Evolutionary conservation across 2,113 vertebrate genomes (phyloP), one percentile per base, ranked within the genome.

Genomic region (Phoxinus phoxinus): DNA sequence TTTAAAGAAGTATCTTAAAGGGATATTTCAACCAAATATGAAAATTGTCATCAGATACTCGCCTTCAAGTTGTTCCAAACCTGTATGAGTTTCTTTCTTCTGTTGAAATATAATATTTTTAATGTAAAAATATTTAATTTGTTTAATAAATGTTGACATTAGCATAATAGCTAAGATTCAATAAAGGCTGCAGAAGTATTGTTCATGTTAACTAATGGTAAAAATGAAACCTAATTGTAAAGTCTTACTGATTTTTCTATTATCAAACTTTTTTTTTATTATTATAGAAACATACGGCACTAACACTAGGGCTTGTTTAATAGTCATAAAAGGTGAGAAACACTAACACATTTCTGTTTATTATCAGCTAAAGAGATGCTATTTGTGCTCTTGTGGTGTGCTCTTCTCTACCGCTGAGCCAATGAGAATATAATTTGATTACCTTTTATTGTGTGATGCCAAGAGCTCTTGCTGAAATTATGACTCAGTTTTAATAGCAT

Each of bases 401-500:
- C 78, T 63, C 4, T 44, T 63, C 35, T 58, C 56, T 46, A 63
- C 58, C 1, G 35, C 58, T 44, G n/a, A 27, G 71, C 41, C 76
- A 41, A 56, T 37, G 53, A 61, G n/a, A 80, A 25, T 80, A 46
- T 63, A 63, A 80, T 80, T 80, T 63, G 56, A 80, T 80, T 80
- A 63, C 56, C 78, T 41, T 80, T 80, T 63, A 63, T 80, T 63
- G 78, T 46, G 58, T 27, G 78, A 63, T 63, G 37, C 78, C 78
- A 80, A 63, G 58, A 19, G 37, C 58, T 80, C n/a, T 41, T 35
- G 56, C 56, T 61, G 51, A 61, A 79, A 79, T 56, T 63, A 65
- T 80, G 78, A 80, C 58, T 80, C 78, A 30, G 35, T 63, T 79
- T 80, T 63, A 80, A 63, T 63, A 63, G 58, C 63, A 25, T 80